Evolutionary conservation across 2,113 vertebrate genomes (phyloP).

Genomic region (Myrmophylax atrothorax): DNA sequence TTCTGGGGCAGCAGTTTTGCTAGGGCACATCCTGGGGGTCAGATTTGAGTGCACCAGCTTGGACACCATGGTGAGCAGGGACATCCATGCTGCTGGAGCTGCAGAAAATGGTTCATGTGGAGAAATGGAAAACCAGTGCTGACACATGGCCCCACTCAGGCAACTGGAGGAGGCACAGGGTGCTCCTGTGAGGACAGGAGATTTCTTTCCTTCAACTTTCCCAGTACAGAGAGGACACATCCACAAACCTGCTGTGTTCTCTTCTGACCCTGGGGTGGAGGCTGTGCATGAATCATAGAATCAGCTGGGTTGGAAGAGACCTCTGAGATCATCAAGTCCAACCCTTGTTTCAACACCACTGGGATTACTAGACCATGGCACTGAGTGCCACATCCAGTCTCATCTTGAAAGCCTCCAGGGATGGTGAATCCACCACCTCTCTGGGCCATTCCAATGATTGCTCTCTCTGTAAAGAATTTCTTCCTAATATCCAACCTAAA

Average conservation of each 20-base stretch:
- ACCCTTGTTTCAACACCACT: no score
- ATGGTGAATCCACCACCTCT: no score
- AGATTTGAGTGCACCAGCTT: background rate
- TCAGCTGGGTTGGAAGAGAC: no score
- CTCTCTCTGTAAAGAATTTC: no score
- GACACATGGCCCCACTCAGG: fast-evolving
- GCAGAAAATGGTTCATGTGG: background rate
- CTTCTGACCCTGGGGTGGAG: background rate
- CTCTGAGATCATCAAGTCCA: no score
- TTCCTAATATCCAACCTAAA: no score
- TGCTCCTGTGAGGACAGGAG: background rate
- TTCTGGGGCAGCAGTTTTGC: background rate
- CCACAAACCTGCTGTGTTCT: background rate
- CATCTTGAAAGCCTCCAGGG: no score
- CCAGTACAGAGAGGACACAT: no score
- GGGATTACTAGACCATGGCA: no score
- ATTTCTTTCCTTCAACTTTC: background rate
- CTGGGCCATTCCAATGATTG: no score
- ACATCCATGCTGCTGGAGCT: background rate
- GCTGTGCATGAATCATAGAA: background rate
- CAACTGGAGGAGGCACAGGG: background rate
- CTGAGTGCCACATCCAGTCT: no score
- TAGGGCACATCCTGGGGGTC: fast-evolving
- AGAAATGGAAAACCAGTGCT: background rate
- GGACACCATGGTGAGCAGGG: background rate